These are phyloP conservation scores for Drosophila anomelani DNA, from an alignment of 2,888 invertebrate species.

Conservation along the genomic window DNA sequence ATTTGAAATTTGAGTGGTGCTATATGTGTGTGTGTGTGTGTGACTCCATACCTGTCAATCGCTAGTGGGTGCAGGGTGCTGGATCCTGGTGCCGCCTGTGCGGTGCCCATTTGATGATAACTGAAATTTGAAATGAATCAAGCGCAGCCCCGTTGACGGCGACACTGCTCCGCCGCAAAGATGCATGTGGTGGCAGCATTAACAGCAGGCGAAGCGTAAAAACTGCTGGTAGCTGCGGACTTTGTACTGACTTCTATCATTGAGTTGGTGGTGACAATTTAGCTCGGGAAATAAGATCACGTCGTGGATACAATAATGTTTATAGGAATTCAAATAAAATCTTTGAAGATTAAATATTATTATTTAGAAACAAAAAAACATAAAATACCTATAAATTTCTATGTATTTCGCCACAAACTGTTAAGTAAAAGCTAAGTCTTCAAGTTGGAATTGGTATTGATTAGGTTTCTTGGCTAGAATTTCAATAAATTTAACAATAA, in stretches of 20 bases:
- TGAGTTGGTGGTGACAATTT: background rate
- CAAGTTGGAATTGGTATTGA: too few relatives aligned
- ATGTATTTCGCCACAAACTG: too few relatives aligned
- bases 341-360: too few relatives aligned
- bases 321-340: too few relatives aligned
- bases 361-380: too few relatives aligned
- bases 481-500: too few relatives aligned
- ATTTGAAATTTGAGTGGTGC: constrained; percentile 35
- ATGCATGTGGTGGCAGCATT: constrained; percentile 49
- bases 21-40: constrained; percentile 21
- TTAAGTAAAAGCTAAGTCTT: too few relatives aligned
- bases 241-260: constrained; percentile 3
- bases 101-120: constrained; percentile 54
- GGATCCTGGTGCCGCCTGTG: constrained; percentile 10
- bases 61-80: constrained; percentile 10
- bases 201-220: constrained; percentile 51
- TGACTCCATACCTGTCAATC: constrained; percentile 19
- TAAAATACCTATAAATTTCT: too few relatives aligned
- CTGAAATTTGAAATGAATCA: constrained; percentile 55
- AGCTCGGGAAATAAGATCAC: background rate
- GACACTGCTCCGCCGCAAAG: constrained; percentile 59
- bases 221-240: constrained; percentile 34
- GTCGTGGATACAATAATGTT: too few relatives aligned
- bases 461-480: too few relatives aligned
- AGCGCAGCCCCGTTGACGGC: constrained; percentile 33